A percentile compares a stretch with the other conserved stretches of the same genome.
Conservation (phyloP, 1,140 invertebrate species). For the Drosophila triauraria region DNA sequence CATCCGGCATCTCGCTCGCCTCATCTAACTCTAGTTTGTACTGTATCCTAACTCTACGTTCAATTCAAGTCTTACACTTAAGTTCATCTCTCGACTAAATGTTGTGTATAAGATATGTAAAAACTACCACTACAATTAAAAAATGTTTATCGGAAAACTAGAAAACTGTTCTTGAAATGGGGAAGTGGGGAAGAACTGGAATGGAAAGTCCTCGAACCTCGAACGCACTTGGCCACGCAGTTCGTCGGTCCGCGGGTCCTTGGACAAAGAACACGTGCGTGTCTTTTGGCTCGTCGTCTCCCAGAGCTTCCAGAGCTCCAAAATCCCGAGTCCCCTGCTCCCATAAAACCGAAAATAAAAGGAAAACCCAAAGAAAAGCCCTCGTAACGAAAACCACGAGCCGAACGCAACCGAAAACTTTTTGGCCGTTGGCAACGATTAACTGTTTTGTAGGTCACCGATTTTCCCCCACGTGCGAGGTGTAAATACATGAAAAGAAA, state of each 20-base stretch:
- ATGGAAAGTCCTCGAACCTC: slow-evolving; percentile 13
- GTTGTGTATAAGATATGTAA: slow-evolving; percentile 51
- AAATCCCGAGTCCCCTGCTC: background rate
- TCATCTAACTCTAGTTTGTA: slow-evolving; percentile 48
- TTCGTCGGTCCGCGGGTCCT: slow-evolving; percentile 17
- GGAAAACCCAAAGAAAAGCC: slow-evolving; percentile 11
- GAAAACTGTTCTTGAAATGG: background rate
- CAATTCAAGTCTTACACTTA: slow-evolving; percentile 46
- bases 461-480: slow-evolving; percentile 35
- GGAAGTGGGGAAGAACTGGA: background rate
- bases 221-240: slow-evolving; percentile 14
- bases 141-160: slow-evolving; percentile 39
- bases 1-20: slow-evolving; percentile 19
- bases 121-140: slow-evolving; percentile 47
- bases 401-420: slow-evolving; percentile 33
- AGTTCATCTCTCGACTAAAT: slow-evolving; percentile 51
- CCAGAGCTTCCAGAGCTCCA: slow-evolving; percentile 15
- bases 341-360: background rate
- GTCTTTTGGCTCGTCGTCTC: slow-evolving; percentile 22
- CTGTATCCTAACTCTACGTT: slow-evolving; percentile 53
- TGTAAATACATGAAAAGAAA: slow-evolving; percentile 10
- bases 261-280: slow-evolving; percentile 41
- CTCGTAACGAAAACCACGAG: background rate
- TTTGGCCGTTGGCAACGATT: slow-evolving; percentile 54
- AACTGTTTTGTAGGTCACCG: slow-evolving; percentile 70